phyloP scores from a whole-genome alignment of 2,888 invertebrate genomes.

The Tachina grossa region DNA sequence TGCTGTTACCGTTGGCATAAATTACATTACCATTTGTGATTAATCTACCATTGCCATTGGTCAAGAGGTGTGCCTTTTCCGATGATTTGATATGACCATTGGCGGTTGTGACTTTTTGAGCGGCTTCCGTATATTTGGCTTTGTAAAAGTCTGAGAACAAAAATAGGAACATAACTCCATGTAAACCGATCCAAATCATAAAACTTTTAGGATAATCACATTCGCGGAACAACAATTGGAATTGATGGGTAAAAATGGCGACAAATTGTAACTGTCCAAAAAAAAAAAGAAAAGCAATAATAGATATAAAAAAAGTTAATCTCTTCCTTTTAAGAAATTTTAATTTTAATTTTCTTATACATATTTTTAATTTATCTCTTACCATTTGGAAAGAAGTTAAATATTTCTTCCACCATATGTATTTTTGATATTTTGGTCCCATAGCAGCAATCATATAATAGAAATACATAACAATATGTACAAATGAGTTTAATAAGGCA shows the following conservation, averaged over 20 bases:
- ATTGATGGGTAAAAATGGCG: slow-evolving; percentile 94
- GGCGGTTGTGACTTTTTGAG: slow-evolving; percentile 74
- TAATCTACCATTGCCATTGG: slow-evolving; percentile 72
- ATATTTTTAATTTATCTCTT: slow-evolving; percentile 74
- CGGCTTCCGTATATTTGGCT: slow-evolving; percentile 87
- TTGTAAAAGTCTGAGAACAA: slow-evolving; percentile 98
- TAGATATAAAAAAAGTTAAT: neutral
- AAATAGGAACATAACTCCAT: slow-evolving; percentile 96
- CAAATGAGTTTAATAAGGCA: slow-evolving; percentile 95
- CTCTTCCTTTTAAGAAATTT: no score
- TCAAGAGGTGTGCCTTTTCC: slow-evolving; percentile 67
- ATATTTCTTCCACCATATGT: slow-evolving; percentile 99
- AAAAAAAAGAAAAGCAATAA: slow-evolving; percentile 57
- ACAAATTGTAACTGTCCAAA: slow-evolving; percentile 93
- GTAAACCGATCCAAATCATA: slow-evolving; percentile 97
- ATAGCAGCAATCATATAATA: slow-evolving; percentile 98
- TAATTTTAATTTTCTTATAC: neutral
- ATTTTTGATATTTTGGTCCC: slow-evolving; percentile 96
- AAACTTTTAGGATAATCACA: slow-evolving; percentile 96
- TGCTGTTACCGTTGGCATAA: slow-evolving; percentile 76
- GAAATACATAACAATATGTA: slow-evolving; percentile 98
- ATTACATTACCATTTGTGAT: slow-evolving; percentile 61
- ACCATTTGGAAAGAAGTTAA: slow-evolving; percentile 98
- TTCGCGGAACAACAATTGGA: slow-evolving; percentile 93
- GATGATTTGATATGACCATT: slow-evolving; percentile 75